phyloP scores from a whole-genome alignment of 2,113 vertebrate genomes.

The Ctenomys sociabilis region DNA sequence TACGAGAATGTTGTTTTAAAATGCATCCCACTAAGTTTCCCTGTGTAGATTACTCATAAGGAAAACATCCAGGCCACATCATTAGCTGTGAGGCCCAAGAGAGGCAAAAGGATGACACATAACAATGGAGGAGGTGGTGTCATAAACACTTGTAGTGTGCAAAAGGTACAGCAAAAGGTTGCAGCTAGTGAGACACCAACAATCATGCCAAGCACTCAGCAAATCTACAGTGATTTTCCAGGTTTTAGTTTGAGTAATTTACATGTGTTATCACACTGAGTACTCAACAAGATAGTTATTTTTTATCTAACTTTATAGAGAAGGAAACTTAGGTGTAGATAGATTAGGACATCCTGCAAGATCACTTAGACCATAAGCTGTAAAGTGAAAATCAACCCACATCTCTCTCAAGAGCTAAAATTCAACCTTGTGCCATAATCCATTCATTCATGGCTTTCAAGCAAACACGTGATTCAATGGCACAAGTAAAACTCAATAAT shows the following conservation, averaged over 20 bases:
- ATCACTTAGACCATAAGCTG: neutral
- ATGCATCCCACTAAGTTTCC: neutral
- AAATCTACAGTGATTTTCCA: neutral
- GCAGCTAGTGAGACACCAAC: accelerated
- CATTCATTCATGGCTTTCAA: neutral
- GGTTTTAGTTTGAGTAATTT: too few species aligned
- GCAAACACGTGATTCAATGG: neutral
- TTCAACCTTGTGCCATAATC: neutral
- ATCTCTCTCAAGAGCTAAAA: neutral
- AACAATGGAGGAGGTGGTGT: accelerated
- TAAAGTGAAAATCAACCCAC: neutral
- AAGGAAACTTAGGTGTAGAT: neutral
- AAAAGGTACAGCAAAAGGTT: neutral
- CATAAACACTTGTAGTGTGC: accelerated
- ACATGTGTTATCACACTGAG: too few species aligned
- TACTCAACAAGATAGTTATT: neutral
- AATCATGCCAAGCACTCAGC: accelerated
- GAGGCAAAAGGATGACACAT: accelerated
- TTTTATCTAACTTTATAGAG: neutral
- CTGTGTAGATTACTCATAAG: neutral
- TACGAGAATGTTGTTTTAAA: neutral
- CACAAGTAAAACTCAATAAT: neutral
- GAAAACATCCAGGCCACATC: neutral
- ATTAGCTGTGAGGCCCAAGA: neutral
- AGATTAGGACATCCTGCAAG: neutral